Evolutionary conservation across 2,113 vertebrate genomes (phyloP).

Genomic region (Gopherus evgoodei): DNA sequence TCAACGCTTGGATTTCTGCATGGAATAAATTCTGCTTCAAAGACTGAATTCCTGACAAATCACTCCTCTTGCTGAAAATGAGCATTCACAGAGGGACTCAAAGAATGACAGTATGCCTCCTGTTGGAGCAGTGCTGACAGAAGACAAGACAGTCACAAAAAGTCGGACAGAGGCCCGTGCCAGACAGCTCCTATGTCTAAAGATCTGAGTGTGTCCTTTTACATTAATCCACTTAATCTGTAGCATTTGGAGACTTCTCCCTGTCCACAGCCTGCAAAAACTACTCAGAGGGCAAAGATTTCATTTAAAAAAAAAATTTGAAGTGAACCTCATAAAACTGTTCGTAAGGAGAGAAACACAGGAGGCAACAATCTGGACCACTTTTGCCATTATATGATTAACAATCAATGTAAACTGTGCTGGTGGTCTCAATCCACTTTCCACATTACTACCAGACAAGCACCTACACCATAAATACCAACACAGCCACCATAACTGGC

Average conservation of each 20-base stretch:
- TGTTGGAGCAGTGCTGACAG: background rate
- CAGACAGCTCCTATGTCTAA: accelerated
- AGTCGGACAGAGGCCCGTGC: background rate
- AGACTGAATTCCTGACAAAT: background rate
- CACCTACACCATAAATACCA: background rate
- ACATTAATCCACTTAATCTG: background rate
- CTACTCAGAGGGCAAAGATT: background rate
- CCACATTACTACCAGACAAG: background rate
- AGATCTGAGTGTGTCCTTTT: background rate
- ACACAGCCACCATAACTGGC: too few species aligned
- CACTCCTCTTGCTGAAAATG: accelerated
- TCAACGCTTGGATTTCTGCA: background rate
- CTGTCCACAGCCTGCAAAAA: background rate
- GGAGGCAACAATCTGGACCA: background rate
- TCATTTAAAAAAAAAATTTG: background rate
- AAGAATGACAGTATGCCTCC: accelerated
- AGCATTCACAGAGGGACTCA: background rate
- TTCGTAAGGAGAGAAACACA: background rate
- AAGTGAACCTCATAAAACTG: background rate
- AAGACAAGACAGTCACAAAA: background rate
- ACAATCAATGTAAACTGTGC: too few species aligned
- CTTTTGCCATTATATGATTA: background rate
- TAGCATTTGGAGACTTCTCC: background rate
- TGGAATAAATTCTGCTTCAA: background rate
- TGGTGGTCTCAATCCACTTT: background rate